These are phyloP conservation scores for Bettongia penicillata DNA, from an alignment of 2,113 vertebrate genomes.

Conservation along the genomic window DNA sequence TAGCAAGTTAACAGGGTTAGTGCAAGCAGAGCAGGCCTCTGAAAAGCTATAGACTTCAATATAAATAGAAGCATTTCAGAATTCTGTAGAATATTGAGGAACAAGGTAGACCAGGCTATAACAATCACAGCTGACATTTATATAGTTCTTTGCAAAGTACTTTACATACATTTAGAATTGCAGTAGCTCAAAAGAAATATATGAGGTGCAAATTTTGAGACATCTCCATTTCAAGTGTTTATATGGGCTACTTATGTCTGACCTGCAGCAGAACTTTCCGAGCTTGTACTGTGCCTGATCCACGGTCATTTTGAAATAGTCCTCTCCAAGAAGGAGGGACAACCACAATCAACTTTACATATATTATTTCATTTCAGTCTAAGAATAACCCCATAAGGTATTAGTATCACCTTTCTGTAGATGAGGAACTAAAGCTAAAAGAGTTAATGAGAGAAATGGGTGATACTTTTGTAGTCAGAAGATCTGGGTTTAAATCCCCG, in stretches of 20 bases:
- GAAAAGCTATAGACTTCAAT: background rate
- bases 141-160: background rate
- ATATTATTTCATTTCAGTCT: background rate
- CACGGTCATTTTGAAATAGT: background rate
- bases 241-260: background rate
- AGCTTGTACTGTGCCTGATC: background rate
- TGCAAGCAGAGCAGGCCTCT: background rate
- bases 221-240: background rate
- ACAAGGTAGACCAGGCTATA: background rate
- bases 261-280: background rate
- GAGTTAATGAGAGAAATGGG: background rate
- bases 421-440: background rate
- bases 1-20: background rate
- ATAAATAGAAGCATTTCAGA: background rate
- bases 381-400: background rate
- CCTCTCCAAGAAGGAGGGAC: too few species aligned
- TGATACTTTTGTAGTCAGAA: background rate
- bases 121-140: background rate
- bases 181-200: background rate
- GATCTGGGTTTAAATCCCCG: background rate
- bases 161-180: background rate
- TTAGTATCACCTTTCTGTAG: background rate
- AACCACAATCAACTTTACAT: background rate
- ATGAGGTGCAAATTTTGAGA: background rate
- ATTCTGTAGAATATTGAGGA: background rate